Evolutionary conservation across 2,797 vertebrate genomes (phyloP).

Genomic region (Argya squamiceps): DNA sequence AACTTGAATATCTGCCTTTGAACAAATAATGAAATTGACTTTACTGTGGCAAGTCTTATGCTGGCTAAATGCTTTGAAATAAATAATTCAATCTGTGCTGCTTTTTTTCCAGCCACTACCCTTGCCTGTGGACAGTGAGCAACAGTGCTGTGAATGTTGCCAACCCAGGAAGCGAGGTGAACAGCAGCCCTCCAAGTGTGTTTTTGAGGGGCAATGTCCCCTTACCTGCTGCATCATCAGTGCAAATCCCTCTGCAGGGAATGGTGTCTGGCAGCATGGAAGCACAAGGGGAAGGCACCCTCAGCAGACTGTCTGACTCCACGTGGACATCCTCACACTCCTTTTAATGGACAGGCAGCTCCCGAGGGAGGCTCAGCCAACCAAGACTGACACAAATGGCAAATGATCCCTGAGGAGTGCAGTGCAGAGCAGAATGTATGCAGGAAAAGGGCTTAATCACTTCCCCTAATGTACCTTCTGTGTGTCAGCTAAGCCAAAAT

Average conservation of each 20-base stretch:
- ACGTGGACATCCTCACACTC: conserved; percentile 85
- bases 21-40: neutral
- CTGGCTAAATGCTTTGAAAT: neutral
- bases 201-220: conserved; percentile 73
- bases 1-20: neutral
- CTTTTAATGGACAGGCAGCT: conserved; percentile 70
- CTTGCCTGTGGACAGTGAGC: conserved; percentile 90
- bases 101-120: conserved; percentile 83
- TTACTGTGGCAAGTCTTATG: neutral
- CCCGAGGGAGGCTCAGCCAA: neutral
- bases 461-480: neutral
- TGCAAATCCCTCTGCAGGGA: conserved; percentile 71
- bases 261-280: conserved; percentile 78
- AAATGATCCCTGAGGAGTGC: fast-evolving
- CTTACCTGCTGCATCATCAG: conserved; percentile 74
- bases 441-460: neutral
- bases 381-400: neutral
- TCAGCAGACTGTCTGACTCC: conserved; percentile 78
- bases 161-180: conserved; percentile 64
- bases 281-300: conserved; percentile 74
- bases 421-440: neutral
- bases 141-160: conserved; percentile 78
- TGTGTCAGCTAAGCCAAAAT: neutral
- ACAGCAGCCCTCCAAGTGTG: conserved; percentile 60
- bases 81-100: neutral